Evolutionary conservation across 2,888 invertebrate genomes (phyloP), one percentile per base, ranked within the genome.

Genomic region (Eupithecia tripunctaria): DNA sequence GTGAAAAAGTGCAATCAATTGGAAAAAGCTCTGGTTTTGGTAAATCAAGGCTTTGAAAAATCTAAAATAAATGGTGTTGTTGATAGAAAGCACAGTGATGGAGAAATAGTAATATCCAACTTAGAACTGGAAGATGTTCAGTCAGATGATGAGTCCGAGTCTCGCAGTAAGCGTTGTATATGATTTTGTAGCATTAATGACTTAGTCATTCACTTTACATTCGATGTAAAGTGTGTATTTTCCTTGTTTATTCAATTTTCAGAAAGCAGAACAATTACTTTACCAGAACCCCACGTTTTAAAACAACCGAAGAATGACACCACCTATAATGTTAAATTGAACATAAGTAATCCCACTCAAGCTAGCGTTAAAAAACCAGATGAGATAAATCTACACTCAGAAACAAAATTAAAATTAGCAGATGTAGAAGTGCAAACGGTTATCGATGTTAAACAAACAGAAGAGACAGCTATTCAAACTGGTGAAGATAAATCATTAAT

Each of bases 251-350:
- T 63, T 56, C 38, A 60, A 63, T n/a, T 91, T 89, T 67, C 76
- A 94, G 94, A 81, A 76, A 91, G 88, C 76, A 81, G 81, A 79
- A 94, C 94, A 21, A 82, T 91, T 38, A 91, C 91, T 27, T 79
- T 93, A 64, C 80, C 86, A 18, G 86, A 88, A 78, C 89, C 91
- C 15, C 82, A 86, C 84, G 73, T 88, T 64, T 75, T 88, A 29
- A 84, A 88, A 77, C 75, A 80, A 38, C 41, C 79, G n/a, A 71
- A 67, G 25, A 29, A 69, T 18, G 79, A 81, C 62, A 79, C 79
- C 75, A 75, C 60, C 18, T 71, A 70, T 18, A 73, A 68, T 47
- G 27, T 12, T 51, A 51, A 59, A 70, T 67, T 21, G 21, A n/a
- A 36, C 2, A 32, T 21, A 10, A 63, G 21, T 32, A 63, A 29